phyloP scores from a whole-genome alignment of 2,797 vertebrate genomes.

The Tragopan temminckii region DNA sequence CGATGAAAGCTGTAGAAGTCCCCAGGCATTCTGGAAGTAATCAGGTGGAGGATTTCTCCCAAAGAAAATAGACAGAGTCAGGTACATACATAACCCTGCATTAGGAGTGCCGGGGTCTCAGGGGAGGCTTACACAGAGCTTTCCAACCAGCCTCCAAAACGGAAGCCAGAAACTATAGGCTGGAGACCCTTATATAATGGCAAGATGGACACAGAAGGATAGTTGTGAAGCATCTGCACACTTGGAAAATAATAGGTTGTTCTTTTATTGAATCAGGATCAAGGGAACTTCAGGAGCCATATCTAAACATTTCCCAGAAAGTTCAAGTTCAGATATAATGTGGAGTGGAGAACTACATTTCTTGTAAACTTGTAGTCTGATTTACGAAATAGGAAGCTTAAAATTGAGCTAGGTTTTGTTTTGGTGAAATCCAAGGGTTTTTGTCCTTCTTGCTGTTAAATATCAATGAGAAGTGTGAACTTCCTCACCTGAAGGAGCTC shows the following conservation, averaged over 20 bases:
- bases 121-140: not conserved
- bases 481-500: not conserved
- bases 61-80: not conserved
- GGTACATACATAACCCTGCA: not conserved
- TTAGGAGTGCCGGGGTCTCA: not conserved
- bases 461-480: not conserved
- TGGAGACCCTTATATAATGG: not conserved
- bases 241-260: not conserved
- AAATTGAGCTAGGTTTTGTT: not conserved
- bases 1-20: not conserved
- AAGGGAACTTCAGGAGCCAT: not conserved
- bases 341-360: not conserved
- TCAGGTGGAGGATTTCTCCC: constrained; percentile 42
- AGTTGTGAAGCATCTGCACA: not conserved
- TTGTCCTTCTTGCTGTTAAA: not conserved
- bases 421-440: not conserved
- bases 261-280: not conserved
- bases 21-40: constrained; percentile 10
- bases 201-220: not conserved
- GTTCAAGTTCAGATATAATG: not conserved
- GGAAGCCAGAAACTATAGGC: not conserved
- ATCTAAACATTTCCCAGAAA: not conserved
- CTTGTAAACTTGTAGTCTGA: not conserved
- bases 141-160: not conserved
- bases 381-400: not conserved